Conservation (phyloP, 2,888 invertebrate genomes). For the Harpagoxenus sublaevis region DNA sequence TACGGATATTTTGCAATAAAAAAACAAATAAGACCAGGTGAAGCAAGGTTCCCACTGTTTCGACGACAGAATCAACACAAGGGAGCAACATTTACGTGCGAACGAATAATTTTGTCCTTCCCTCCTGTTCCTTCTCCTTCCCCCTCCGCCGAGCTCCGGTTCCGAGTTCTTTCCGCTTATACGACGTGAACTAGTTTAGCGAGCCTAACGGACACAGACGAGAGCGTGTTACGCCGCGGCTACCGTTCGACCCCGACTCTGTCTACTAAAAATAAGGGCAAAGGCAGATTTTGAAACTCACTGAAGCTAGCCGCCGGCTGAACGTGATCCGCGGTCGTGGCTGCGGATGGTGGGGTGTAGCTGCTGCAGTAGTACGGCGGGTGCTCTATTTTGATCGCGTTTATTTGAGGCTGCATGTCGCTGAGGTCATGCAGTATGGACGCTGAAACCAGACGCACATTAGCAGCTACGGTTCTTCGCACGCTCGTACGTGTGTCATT, state of each 20-base stretch:
- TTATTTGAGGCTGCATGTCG: slow-evolving; percentile 91
- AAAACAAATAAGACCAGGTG: neutral
- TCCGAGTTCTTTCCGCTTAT: slow-evolving; percentile 15
- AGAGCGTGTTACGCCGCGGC: slow-evolving; percentile 17
- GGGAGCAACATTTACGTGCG: neutral
- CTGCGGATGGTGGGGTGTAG: slow-evolving; percentile 91
- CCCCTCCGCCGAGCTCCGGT: too few relatives aligned
- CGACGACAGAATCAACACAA: neutral
- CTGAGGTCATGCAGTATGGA: slow-evolving; percentile 97
- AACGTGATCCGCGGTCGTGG: slow-evolving; percentile 86
- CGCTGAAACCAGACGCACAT: slow-evolving; percentile 89
- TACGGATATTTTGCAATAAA: too few relatives aligned
- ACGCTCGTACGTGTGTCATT: slow-evolving; percentile 69
- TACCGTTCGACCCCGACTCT: slow-evolving; percentile 51
- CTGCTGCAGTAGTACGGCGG: slow-evolving; percentile 94
- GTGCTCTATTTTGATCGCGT: slow-evolving; percentile 94
- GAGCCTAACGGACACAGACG: slow-evolving; percentile 32
- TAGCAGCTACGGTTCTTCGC: slow-evolving; percentile 74
- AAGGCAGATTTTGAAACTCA: slow-evolving; percentile 81
- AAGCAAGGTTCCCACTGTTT: neutral
- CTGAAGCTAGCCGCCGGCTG: slow-evolving; percentile 86
- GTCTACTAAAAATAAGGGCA: slow-evolving; percentile 70
- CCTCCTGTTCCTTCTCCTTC: too few relatives aligned
- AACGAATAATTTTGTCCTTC: slow-evolving; percentile 24
- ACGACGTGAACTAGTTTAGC: slow-evolving; percentile 49